Conservation (phyloP, 2,113 vertebrate genomes). For the Lophochroa leadbeateri region DNA sequence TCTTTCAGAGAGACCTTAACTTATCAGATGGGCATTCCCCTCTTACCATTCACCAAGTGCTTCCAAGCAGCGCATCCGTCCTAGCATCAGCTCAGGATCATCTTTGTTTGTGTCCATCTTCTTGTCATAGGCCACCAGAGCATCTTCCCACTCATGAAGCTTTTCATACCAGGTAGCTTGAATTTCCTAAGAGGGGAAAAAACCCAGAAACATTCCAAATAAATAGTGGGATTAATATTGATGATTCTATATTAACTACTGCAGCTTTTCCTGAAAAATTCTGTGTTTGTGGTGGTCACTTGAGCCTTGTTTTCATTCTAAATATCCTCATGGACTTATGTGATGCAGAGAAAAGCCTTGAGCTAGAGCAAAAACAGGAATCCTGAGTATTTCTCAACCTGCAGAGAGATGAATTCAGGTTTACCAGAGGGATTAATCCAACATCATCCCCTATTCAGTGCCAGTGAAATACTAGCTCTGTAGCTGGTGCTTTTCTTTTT, state of each 20-base stretch:
- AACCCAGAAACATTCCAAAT: neutral
- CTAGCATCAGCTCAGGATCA: slow-evolving; percentile 95
- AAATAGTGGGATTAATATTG: neutral
- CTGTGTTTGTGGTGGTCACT: neutral
- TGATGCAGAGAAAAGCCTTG: neutral
- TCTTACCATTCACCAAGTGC: slow-evolving; percentile 96
- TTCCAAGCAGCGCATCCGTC: slow-evolving; percentile 96
- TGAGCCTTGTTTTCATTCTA: neutral
- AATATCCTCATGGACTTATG: neutral
- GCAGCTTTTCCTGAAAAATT: neutral
- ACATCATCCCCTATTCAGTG: neutral
- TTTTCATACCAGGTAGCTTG: slow-evolving; percentile 99
- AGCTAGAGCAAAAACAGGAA: neutral
- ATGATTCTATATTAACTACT: neutral
- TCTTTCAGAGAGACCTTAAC: neutral
- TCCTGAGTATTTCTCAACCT: neutral
- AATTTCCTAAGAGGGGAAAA: slow-evolving; percentile 83
- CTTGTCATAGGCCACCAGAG: slow-evolving; percentile 94
- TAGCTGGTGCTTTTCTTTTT: neutral
- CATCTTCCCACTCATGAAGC: slow-evolving; percentile 98
- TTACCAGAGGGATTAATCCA: neutral
- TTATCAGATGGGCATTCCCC: neutral
- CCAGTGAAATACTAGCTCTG: neutral
- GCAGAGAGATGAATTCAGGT: neutral
- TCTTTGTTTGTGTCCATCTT: slow-evolving; percentile 98